Evolutionary conservation across 1,140 invertebrate species (phyloP).

Genomic region (Lordiphosa stackelbergi): DNA sequence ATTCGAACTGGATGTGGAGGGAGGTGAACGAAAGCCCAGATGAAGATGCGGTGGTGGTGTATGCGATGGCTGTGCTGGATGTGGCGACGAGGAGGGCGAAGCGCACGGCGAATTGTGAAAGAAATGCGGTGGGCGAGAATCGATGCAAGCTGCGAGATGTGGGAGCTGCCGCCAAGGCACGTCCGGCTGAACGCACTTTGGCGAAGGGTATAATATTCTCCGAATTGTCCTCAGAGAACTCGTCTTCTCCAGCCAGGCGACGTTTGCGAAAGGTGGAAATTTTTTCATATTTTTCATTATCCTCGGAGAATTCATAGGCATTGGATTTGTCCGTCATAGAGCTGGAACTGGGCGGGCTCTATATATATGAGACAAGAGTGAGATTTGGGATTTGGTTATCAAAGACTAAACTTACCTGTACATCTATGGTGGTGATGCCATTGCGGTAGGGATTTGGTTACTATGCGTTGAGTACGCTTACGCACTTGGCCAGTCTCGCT

Average conservation of each 20-base stretch:
- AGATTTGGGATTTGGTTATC: neutral
- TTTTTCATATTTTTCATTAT: constrained; percentile 89
- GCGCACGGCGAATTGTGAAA: constrained; percentile 73
- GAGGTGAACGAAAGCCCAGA: constrained; percentile 76
- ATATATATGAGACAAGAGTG: neutral
- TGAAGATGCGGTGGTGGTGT: constrained; percentile 48
- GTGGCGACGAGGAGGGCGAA: constrained; percentile 70
- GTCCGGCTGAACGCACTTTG: constrained; percentile 63
- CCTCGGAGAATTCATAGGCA: constrained; percentile 91
- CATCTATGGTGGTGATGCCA: constrained; percentile 67
- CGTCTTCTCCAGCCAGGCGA: constrained; percentile 91
- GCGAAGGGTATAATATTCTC: constrained; percentile 90
- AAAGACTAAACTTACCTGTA: constrained; percentile 35
- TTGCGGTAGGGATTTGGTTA: constrained; percentile 71
- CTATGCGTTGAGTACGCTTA: constrained; percentile 65
- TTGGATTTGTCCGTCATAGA: constrained; percentile 78
- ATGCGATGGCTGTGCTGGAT: constrained; percentile 52
- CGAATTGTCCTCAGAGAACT: constrained; percentile 91
- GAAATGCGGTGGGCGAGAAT: constrained; percentile 58
- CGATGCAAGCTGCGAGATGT: constrained; percentile 50
- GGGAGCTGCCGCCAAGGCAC: constrained; percentile 33
- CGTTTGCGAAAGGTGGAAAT: constrained; percentile 88
- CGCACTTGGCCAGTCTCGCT: constrained; percentile 54
- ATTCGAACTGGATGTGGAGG: constrained; percentile 74
- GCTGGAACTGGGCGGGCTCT: constrained; percentile 45